Base-by-base conservation (phyloP, 2,797 vertebrate species). In the Lacerta viridis region DNA sequence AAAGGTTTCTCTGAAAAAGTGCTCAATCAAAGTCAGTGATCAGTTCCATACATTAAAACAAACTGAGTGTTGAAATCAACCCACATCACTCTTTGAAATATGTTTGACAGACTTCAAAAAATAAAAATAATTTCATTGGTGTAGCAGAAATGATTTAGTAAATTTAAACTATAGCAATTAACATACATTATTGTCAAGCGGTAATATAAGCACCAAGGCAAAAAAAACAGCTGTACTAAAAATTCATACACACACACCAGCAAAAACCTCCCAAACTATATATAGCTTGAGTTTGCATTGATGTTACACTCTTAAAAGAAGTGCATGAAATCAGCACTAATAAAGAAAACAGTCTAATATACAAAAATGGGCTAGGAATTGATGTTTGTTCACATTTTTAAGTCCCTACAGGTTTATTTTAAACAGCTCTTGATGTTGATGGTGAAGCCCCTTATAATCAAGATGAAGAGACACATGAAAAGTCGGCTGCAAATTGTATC, bases 111-210 rank as follows among this genome's bases (percentile, higher is more conserved):
- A 33, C 25, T 77, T 7, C 17, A 36, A 81, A 39, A 79, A 71
- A n/a, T 29, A 59, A 77, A 55, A 20, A 4, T 36, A 1, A 27
- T 7, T 39, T 10, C 50, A 75, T 50, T 74, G 55, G n/a, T 84
- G 2, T 64, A 83, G 6, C 18, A 36, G 55, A 50, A 7, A 33
- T 64, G 1, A 64, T 55, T 80, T 33, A 68, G 9, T 87, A 89
- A 80, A 33, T 20, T 17, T 66, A 20, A 2, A 3, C 69, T 71
- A 39, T 88, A 91, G 69, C 36, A 83, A 2, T 89, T 43, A 84
- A 39, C 1, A 0, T 66, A 84, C 86, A 90, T 2, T 86, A 55
- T 36, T 90, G 66, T 82, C 25, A 55, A 88, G 11, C 5, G 83
- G 2, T 25, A 88, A n/a, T 4, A 86, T 80, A 92, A 92, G 33